Percentiles rank a stretch among this genome's conserved stretches.
These are phyloP conservation scores for Onthophagus sagittarius DNA, from an alignment of 2,888 invertebrate species.

Conservation along the genomic window DNA sequence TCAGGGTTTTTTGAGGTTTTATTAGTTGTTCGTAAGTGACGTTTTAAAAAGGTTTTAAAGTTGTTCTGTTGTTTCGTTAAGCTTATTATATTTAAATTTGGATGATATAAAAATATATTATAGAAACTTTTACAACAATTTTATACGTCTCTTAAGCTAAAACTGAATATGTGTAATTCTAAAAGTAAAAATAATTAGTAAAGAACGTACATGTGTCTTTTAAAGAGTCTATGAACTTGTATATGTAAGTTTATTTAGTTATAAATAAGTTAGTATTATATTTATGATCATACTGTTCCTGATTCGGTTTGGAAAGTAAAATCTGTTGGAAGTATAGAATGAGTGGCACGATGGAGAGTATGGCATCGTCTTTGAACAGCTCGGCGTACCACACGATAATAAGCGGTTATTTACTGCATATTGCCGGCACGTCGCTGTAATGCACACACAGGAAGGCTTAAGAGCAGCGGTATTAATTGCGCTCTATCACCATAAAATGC, in stretches of 20 bases:
- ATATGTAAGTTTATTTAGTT: background rate
- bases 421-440: slow-evolving; percentile 14
- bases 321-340: background rate
- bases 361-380: background rate
- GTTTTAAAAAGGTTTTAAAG: no score
- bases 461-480: slow-evolving; percentile 12
- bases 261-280: background rate
- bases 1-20: no score
- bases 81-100: no score
- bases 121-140: no score
- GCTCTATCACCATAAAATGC: slow-evolving; percentile 12
- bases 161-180: no score
- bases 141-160: no score
- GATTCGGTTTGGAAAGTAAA: background rate
- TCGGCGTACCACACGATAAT: slow-evolving; percentile 11
- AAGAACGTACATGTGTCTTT: no score
- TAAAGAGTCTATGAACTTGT: no score
- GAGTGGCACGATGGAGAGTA: background rate
- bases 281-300: background rate
- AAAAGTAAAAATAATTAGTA: no score
- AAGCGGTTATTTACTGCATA: slow-evolving; percentile 21
- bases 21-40: no score
- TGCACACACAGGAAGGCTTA: slow-evolving; percentile 13
- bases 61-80: no score
- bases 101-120: no score